A percentile compares a stretch with the other conserved stretches of the same genome.
phyloP scores from a whole-genome alignment of 1,140 invertebrate genomes.

The Orius insidiosus region DNA sequence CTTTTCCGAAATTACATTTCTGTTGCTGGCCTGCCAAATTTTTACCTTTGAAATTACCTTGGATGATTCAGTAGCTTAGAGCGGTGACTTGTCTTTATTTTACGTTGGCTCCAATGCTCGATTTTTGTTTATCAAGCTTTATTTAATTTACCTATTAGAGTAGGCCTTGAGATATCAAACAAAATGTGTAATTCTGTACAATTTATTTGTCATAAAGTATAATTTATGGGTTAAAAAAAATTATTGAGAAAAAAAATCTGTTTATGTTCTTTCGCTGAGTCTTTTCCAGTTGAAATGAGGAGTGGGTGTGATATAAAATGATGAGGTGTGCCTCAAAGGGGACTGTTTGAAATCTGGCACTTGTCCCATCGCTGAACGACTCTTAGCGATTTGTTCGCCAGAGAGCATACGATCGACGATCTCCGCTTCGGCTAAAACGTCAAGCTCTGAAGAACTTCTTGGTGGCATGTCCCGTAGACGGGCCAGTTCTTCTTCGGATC shows the following conservation, averaged over 20 bases:
- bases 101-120: no score
- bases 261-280: conserved; percentile 4
- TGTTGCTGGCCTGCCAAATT: no score
- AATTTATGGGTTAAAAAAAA: neutral
- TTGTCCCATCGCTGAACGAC: neutral
- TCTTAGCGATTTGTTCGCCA: conserved; percentile 1
- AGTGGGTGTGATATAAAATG: conserved; percentile 7
- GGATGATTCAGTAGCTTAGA: no score
- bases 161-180: no score
- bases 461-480: conserved; percentile 4
- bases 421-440: conserved; percentile 1
- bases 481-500: conserved; percentile 11
- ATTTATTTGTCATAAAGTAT: no score
- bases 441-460: neutral
- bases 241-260: no score
- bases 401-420: conserved; percentile 5
- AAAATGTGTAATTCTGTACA: no score
- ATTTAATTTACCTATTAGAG: no score
- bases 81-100: no score
- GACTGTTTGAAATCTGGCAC: conserved; percentile 7
- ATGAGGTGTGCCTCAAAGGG: conserved; percentile 9
- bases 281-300: conserved; percentile 12
- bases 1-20: no score
- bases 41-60: no score
- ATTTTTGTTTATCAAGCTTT: no score